Evolutionary conservation across 2,113 vertebrate species (phyloP).

Genomic region (Balaenoptera acutorostrata): DNA sequence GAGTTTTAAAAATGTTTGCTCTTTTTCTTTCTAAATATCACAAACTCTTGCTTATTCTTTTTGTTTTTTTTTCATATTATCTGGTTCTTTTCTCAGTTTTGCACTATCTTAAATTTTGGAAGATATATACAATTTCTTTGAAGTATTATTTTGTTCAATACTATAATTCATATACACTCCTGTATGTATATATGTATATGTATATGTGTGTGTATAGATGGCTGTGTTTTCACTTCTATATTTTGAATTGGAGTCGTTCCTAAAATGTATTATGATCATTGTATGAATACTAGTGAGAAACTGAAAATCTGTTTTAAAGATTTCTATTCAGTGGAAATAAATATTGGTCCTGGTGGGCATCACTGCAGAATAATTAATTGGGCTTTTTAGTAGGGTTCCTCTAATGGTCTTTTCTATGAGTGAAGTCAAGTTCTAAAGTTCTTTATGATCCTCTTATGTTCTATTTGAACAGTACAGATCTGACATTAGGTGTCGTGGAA

Average conservation of each 20-base stretch:
- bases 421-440: not conserved
- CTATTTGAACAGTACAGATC: not conserved
- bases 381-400: not conserved
- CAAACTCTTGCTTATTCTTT: not conserved
- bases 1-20: not conserved
- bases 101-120: not conserved
- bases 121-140: not conserved
- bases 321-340: not conserved
- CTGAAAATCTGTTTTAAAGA: not conserved
- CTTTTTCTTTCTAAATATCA: not conserved
- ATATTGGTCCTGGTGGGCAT: not conserved
- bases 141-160: not conserved
- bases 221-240: not conserved
- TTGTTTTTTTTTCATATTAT: not conserved
- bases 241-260: not conserved
- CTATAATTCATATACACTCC: not conserved
- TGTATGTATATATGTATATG: not conserved
- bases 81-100: not conserved
- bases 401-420: not conserved
- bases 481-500: not conserved
- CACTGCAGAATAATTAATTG: not conserved
- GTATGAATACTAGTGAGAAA: not conserved
- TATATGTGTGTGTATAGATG: not conserved
- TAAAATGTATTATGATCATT: not conserved
- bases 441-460: not conserved